Evolutionary conservation across 2,113 vertebrate species (phyloP), one percentile per base, ranked within the genome.

Genomic region (Centrocercus urophasianus): DNA sequence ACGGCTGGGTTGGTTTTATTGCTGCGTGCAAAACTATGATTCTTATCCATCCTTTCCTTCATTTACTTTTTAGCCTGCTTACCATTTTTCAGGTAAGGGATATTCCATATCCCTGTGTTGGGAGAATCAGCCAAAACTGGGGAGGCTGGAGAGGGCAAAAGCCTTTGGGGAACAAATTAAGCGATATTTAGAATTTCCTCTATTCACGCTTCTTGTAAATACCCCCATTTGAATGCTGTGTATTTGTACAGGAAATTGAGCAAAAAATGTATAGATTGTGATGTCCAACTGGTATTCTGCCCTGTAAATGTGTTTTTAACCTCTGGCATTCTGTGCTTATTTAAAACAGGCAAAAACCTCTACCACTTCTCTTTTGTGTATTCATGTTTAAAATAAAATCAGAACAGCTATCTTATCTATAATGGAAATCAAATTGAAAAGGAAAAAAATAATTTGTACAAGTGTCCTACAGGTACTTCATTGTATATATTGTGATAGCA

Each of bases 401-500:
- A 97, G 89, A 96, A 97, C 97, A 97, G 92, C 96, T 86, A 97
- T 98, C 98, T 98, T 98, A 98, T 98, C 97, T 98, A 96, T 98
- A 97, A 96, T 95, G 94, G 97, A 98, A 96, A 96, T 96, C 96
- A 96, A 97, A 95, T 92, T 91, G 86, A 96, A 98, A 98, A 97
- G 91, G 91, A 98, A 96, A 98, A 96, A 98, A 98, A 97, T 96
- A 98, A 98, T 98, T 98, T 99, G 99, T 98, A 99, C 98, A 93
- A 97, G 95, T 98, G 97, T 99, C 98, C 98, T 98, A 97, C 98
- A 98, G 98, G 98, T 98, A 98, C 98, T 98, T 98, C 98, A 98
- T 98, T 99, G 99, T 99, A 99, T 98, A 99, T 99, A 99, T 98
- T 98, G 98, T 99, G 98, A 98, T 98, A 98, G 99, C 99, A 99